A percentile compares a stretch with the other conserved stretches of the same genome.
These are phyloP conservation scores for Conomelus anceps DNA, from an alignment of 2,888 invertebrate genomes.

Conservation along the genomic window DNA sequence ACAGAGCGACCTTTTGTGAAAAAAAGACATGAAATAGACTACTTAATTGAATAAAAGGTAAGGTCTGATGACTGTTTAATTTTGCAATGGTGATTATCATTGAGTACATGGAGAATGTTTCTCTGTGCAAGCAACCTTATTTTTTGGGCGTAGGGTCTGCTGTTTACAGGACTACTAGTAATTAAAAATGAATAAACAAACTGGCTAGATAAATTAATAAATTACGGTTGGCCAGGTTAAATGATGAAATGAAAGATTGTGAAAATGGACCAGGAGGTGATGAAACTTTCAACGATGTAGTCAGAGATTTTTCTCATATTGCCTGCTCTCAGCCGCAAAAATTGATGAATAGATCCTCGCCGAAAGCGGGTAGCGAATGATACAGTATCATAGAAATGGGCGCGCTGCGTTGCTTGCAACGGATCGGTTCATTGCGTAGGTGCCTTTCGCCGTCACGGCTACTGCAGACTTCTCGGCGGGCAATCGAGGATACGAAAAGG, in stretches of 20 bases:
- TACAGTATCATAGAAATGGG: background rate
- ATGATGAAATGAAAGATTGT: constrained; percentile 87
- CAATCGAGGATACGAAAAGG: background rate
- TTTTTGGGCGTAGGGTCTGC: too few relatives aligned
- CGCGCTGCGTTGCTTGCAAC: background rate
- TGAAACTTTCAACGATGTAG: constrained; percentile 86
- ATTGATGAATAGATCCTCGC: background rate
- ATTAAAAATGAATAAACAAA: too few relatives aligned
- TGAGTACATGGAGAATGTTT: too few relatives aligned
- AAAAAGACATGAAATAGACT: too few relatives aligned
- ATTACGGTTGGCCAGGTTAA: constrained; percentile 76
- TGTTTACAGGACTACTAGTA: too few relatives aligned
- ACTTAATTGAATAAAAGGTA: too few relatives aligned
- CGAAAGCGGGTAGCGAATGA: background rate
- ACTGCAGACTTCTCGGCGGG: background rate
- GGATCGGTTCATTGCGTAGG: background rate
- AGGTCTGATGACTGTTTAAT: too few relatives aligned
- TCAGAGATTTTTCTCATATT: constrained; percentile 73
- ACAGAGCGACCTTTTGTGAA: too few relatives aligned
- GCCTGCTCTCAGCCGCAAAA: constrained; percentile 22
- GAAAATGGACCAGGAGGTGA: constrained; percentile 69
- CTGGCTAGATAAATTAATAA: too few relatives aligned
- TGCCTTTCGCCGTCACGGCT: background rate
- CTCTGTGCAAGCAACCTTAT: too few relatives aligned
- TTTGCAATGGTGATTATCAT: too few relatives aligned